phyloP scores from a whole-genome alignment of 2,113 vertebrate species.

The Mesitornis unicolor region DNA sequence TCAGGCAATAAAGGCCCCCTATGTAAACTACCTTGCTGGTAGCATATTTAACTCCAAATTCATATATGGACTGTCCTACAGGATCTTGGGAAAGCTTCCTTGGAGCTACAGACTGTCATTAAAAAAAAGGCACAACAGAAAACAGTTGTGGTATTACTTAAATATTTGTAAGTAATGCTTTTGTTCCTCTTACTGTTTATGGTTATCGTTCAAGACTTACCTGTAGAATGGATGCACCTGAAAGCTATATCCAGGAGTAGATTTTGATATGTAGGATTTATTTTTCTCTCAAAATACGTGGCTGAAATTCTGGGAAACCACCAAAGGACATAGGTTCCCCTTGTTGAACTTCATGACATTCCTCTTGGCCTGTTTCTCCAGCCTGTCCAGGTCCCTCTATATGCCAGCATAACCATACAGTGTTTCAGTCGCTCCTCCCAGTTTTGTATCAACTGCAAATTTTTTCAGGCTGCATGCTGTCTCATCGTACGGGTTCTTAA shows the following conservation, averaged over 20 bases:
- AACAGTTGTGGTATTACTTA: background rate
- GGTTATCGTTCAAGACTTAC: background rate
- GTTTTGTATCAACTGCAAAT: background rate
- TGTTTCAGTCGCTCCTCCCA: background rate
- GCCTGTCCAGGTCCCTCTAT: background rate
- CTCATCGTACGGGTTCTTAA: background rate
- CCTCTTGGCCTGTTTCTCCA: background rate
- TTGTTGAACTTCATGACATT: background rate
- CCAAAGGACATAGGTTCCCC: background rate
- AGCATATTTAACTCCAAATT: constrained; percentile 76
- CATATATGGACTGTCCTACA: constrained; percentile 74
- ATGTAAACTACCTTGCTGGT: constrained; percentile 78
- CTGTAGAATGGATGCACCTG: background rate
- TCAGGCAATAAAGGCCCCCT: constrained; percentile 73
- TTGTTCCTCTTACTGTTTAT: background rate
- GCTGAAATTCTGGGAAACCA: background rate
- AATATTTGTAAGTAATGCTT: background rate
- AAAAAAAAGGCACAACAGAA: background rate
- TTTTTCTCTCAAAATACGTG: background rate
- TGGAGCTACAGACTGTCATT: constrained; percentile 57
- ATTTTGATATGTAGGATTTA: background rate
- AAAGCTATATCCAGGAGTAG: background rate
- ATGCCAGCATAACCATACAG: background rate
- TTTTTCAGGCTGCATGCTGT: background rate
- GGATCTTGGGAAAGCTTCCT: constrained; percentile 68